Evolutionary conservation across 2,797 vertebrate species (phyloP).

Genomic region (Eulemur mongoz): DNA sequence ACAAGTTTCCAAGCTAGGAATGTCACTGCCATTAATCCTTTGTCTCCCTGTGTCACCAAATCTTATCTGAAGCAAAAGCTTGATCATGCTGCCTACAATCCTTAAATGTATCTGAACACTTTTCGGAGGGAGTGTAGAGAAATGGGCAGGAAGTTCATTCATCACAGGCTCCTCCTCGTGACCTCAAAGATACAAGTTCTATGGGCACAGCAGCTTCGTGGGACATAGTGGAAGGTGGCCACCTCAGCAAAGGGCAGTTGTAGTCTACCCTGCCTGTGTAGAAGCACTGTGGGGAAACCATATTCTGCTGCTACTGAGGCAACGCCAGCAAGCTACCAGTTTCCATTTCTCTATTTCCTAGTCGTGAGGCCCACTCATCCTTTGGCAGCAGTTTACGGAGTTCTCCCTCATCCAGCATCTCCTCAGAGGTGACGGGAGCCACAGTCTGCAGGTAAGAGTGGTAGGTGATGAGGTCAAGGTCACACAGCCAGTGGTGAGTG

Average conservation of each 20-base stretch:
- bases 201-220: neutral
- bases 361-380: neutral
- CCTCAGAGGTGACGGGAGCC: neutral
- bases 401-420: neutral
- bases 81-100: neutral
- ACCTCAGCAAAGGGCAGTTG: neutral
- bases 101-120: neutral
- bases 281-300: neutral
- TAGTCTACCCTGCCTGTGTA: fast-evolving
- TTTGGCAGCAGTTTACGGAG: neutral
- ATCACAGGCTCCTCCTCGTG: neutral
- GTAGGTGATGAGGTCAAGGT: neutral
- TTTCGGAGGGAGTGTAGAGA: neutral
- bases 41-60: neutral
- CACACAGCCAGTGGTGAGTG: neutral
- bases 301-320: neutral
- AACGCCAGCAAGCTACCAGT: neutral
- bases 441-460: neutral
- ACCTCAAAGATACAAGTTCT: neutral
- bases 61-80: neutral
- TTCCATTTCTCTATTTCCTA: neutral
- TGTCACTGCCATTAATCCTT: neutral
- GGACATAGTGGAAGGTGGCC: neutral
- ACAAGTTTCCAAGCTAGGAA: neutral
- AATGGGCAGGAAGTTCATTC: neutral